Conservation (phyloP, 1,140 invertebrate species). For the Papilio aristodemus region DNA sequence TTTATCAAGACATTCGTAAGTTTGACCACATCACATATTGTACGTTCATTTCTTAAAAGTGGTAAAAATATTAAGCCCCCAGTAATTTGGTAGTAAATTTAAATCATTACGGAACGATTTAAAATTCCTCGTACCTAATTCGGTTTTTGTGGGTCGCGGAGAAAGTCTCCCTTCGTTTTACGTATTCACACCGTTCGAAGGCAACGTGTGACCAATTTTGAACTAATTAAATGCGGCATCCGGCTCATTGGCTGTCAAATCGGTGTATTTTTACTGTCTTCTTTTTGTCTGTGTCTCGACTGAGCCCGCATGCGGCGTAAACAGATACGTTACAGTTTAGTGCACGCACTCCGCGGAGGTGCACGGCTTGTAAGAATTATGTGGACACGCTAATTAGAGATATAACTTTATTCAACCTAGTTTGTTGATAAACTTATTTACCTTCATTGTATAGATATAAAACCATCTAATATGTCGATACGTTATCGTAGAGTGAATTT, state of each 20-base stretch:
- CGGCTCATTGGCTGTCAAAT: slow-evolving; percentile 75
- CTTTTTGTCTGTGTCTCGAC: slow-evolving; percentile 33
- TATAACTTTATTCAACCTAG: background rate
- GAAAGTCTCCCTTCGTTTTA: slow-evolving; percentile 27
- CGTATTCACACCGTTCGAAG: slow-evolving; percentile 30
- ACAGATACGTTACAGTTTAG: slow-evolving; percentile 69
- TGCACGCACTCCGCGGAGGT: slow-evolving; percentile 35
- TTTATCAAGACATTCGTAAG: no score
- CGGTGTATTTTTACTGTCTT: slow-evolving; percentile 53
- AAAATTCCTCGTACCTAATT: slow-evolving; percentile 30
- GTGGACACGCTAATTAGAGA: slow-evolving; percentile 36
- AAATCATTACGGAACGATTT: slow-evolving; percentile 29
- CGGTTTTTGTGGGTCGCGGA: slow-evolving; percentile 25
- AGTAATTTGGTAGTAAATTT: slow-evolving; percentile 29
- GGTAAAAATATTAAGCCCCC: background rate
- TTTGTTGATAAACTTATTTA: no score
- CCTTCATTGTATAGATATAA: no score
- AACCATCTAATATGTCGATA: no score
- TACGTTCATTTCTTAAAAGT: background rate
- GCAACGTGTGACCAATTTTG: slow-evolving; percentile 58
- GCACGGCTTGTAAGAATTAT: slow-evolving; percentile 29
- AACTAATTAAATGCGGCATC: slow-evolving; percentile 72
- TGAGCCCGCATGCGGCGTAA: slow-evolving; percentile 40
- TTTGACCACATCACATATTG: background rate
- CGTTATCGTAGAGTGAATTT: no score